Conservation (phyloP, 1,140 invertebrate genomes). For the Drosophila suzukii region DNA sequence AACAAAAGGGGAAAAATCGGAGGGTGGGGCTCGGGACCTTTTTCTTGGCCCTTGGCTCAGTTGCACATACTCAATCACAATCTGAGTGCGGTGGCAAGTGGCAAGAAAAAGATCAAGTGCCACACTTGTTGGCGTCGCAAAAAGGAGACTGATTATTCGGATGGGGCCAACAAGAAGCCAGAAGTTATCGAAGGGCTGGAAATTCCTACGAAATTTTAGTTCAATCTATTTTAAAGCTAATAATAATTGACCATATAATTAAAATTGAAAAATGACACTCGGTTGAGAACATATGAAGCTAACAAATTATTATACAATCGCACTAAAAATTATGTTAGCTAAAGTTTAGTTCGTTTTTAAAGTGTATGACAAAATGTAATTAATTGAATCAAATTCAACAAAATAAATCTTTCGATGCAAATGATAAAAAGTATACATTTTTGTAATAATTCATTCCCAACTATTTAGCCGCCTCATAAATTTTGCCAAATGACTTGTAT, state of each 20-base stretch:
- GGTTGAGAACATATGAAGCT: too few species aligned
- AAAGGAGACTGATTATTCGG: conserved; percentile 42
- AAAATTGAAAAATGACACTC: too few species aligned
- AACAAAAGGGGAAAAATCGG: conserved; percentile 24
- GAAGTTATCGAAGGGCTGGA: not conserved
- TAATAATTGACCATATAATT: not conserved
- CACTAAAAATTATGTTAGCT: too few species aligned
- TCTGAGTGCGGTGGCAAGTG: conserved; percentile 55
- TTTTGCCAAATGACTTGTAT: conserved; percentile 2
- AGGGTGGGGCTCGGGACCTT: not conserved
- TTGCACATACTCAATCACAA: conserved; percentile 62
- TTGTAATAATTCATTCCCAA: not conserved
- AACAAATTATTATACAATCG: too few species aligned
- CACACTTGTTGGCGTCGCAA: conserved; percentile 77
- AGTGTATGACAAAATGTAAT: not conserved
- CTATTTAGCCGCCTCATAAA: conserved; percentile 17
- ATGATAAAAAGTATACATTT: not conserved
- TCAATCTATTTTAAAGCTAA: not conserved
- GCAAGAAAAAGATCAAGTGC: conserved; percentile 76
- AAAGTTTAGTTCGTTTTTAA: not conserved
- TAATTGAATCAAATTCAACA: conserved; percentile 3
- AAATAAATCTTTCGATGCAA: conserved; percentile 7
- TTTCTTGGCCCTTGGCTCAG: conserved; percentile 30
- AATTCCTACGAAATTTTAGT: not conserved
- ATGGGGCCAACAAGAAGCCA: not conserved